Evolutionary conservation across 2,888 invertebrate genomes (phyloP).

Genomic region (Agrotis segetum): DNA sequence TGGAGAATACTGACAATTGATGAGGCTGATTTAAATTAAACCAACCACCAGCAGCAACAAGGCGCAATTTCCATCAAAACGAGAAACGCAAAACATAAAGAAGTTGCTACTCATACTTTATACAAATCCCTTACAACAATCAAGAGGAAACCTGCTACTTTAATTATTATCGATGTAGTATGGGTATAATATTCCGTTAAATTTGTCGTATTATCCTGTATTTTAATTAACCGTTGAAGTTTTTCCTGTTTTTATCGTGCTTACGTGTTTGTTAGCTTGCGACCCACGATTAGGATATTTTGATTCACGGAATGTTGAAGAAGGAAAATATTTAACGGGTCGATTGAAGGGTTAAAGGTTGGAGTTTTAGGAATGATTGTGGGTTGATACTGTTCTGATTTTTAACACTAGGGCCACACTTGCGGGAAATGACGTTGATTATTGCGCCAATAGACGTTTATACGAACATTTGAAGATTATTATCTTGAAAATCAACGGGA

Average conservation of each 20-base stretch:
- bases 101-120: slow-evolving; percentile 18
- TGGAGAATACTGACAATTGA: not conserved
- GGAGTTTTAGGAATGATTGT: not conserved
- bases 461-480: too few species aligned
- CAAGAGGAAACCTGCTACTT: slow-evolving; percentile 64
- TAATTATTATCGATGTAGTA: slow-evolving; percentile 67
- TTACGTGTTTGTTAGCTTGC: slow-evolving; percentile 58
- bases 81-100: slow-evolving; percentile 19
- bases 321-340: slow-evolving; percentile 54
- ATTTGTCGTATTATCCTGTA: slow-evolving; percentile 69
- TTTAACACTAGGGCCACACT: too few species aligned
- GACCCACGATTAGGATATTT: slow-evolving; percentile 56
- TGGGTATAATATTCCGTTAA: slow-evolving; percentile 74
- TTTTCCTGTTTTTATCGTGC: slow-evolving; percentile 74
- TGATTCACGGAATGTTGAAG: slow-evolving; percentile 61
- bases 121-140: slow-evolving; percentile 50
- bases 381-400: too few species aligned
- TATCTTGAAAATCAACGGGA: too few species aligned
- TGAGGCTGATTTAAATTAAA: not conserved
- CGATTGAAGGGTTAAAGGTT: slow-evolving; percentile 13
- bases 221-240: slow-evolving; percentile 64
- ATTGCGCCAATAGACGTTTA: too few species aligned
- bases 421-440: too few species aligned
- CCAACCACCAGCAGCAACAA: too few species aligned
- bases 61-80: slow-evolving; percentile 21